These are phyloP conservation scores for Crax fasciolata DNA, from an alignment of 2,797 vertebrate species.

Conservation along the genomic window DNA sequence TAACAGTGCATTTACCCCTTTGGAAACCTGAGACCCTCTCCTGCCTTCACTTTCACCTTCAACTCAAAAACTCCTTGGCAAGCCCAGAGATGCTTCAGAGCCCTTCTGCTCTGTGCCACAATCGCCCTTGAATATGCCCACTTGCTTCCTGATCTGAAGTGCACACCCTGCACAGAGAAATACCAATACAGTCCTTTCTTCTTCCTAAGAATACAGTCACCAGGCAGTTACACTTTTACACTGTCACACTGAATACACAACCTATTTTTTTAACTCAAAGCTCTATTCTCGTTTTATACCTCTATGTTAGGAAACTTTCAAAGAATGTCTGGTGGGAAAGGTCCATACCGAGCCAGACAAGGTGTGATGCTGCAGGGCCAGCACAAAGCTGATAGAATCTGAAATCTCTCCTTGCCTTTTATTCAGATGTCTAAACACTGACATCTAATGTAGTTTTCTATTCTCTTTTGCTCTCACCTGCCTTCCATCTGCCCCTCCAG, in stretches of 20 bases:
- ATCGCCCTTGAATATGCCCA: accelerated
- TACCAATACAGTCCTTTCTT: not conserved
- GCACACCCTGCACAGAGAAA: not conserved
- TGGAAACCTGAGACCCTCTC: not conserved
- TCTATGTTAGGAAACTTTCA: not conserved
- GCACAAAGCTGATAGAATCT: not conserved
- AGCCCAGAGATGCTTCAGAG: not conserved
- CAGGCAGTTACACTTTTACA: not conserved
- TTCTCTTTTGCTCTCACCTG: not conserved
- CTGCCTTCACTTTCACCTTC: not conserved
- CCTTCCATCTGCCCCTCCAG: not conserved
- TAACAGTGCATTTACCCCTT: not conserved
- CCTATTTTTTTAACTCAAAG: not conserved
- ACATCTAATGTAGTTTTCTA: not conserved
- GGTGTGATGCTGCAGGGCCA: not conserved
- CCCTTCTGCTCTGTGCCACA: not conserved
- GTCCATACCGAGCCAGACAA: not conserved
- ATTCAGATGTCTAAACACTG: not conserved
- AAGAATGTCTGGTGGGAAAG: not conserved
- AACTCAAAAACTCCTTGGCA: not conserved
- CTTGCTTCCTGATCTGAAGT: not conserved
- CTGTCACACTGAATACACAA: not conserved
- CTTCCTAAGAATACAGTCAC: not conserved
- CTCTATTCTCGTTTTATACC: not conserved
- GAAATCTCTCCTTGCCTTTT: not conserved